phyloP scores from a whole-genome alignment of 2,797 vertebrate species.

The Nannoperca australis region DNA sequence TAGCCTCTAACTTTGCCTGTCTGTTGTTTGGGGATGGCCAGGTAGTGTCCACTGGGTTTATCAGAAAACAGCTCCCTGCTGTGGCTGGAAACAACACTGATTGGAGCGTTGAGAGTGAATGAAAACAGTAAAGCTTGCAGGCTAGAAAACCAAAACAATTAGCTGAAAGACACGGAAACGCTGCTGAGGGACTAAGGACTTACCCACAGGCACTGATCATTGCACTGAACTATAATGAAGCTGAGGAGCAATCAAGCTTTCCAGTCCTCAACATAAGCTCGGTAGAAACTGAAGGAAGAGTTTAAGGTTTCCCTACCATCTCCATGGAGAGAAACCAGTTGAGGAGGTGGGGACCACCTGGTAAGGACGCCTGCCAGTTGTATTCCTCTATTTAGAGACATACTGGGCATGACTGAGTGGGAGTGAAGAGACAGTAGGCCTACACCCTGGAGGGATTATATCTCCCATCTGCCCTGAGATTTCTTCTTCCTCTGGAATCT shows the following conservation, averaged over 20 bases:
- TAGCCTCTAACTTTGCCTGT: background rate
- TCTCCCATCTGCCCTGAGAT: slow-evolving; percentile 78
- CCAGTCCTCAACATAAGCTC: background rate
- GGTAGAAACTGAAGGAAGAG: background rate
- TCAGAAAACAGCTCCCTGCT: background rate
- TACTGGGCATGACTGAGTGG: slow-evolving; percentile 49
- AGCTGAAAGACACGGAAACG: background rate
- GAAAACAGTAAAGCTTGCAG: too few species aligned
- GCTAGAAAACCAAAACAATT: background rate
- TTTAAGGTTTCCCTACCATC: slow-evolving; percentile 21
- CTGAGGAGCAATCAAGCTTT: background rate
- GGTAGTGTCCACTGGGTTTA: background rate
- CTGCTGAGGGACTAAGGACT: background rate
- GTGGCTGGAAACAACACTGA: too few species aligned
- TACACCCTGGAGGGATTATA: slow-evolving; percentile 71
- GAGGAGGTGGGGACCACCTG: slow-evolving; percentile 32
- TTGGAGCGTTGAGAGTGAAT: too few species aligned
- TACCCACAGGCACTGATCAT: too few species aligned
- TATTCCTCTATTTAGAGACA: slow-evolving; percentile 54
- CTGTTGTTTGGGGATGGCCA: too few species aligned
- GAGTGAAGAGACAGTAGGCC: slow-evolving; percentile 39
- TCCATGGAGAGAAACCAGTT: background rate
- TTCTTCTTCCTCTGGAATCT: slow-evolving; percentile 58
- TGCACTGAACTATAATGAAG: too few species aligned
- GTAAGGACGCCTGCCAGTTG: slow-evolving; percentile 43